A percentile compares a stretch with the other conserved stretches of the same genome.
These are phyloP conservation scores for Pectinophora gossypiella DNA, from an alignment of 1,140 invertebrate genomes.

Conservation along the genomic window DNA sequence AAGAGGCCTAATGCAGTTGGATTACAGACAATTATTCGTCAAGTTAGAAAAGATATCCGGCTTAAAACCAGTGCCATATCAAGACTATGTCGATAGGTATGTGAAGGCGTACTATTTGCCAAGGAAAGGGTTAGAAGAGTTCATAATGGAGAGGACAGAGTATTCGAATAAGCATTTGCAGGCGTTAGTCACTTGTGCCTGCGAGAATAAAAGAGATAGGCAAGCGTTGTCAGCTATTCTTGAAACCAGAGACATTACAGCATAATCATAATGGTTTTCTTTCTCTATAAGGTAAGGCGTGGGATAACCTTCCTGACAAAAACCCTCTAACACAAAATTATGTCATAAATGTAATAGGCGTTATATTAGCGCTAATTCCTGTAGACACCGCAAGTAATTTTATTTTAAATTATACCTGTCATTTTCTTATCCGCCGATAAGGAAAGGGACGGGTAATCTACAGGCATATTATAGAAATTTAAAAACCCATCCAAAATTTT, in stretches of 20 bases:
- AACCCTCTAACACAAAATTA: too few species aligned
- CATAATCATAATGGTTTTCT: too few species aligned
- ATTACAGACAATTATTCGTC: conserved; percentile 95
- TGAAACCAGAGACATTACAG: conserved; percentile 69
- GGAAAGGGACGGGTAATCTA: too few species aligned
- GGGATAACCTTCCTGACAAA: too few species aligned
- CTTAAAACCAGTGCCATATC: conserved; percentile 89
- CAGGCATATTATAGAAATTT: too few species aligned
- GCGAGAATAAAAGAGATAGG: conserved; percentile 90
- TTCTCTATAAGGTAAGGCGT: too few species aligned
- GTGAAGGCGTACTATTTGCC: conserved; percentile 98
- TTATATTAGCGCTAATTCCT: too few species aligned
- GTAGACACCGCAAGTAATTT: too few species aligned
- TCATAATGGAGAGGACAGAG: conserved; percentile 91
- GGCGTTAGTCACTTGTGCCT: conserved; percentile 89
- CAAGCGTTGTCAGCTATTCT: conserved; percentile 85
- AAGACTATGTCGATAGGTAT: conserved; percentile 94
- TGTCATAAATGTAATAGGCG: too few species aligned
- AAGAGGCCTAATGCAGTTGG: conserved; percentile 96
- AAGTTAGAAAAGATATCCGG: conserved; percentile 92
- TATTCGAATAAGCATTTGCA: conserved; percentile 93
- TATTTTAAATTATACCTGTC: too few species aligned
- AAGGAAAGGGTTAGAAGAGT: conserved; percentile 90
- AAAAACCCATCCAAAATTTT: too few species aligned
- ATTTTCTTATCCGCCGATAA: too few species aligned